phyloP scores from a whole-genome alignment of 1,140 invertebrate genomes.

The Latrodectus geometricus region DNA sequence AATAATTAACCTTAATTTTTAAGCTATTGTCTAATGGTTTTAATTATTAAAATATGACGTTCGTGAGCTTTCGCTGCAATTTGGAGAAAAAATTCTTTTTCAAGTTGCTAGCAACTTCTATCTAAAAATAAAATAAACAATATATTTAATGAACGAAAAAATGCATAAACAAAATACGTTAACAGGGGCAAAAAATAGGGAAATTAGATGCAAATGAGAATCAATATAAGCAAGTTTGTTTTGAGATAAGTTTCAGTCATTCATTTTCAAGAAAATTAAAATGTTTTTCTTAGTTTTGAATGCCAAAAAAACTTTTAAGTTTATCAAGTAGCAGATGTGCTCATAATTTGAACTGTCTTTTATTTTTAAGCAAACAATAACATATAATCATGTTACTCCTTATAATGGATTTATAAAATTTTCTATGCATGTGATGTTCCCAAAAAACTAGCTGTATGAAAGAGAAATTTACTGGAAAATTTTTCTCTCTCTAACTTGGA shows the following conservation, averaged over 20 bases:
- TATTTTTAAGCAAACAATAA: too few species aligned
- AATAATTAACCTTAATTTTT: too few species aligned
- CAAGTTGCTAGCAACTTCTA: slow-evolving; percentile 3
- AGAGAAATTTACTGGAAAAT: too few species aligned
- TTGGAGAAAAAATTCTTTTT: slow-evolving; percentile 19
- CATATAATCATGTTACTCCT: too few species aligned
- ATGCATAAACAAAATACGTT: slow-evolving; percentile 14
- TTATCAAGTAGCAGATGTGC: slow-evolving; percentile 19
- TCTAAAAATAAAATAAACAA: slow-evolving; percentile 29
- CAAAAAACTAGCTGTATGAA: too few species aligned
- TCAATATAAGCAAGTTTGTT: slow-evolving; percentile 39
- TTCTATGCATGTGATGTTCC: too few species aligned
- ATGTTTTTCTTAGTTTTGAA: slow-evolving; percentile 13
- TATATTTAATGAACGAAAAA: slow-evolving; percentile 23
- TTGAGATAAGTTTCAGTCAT: slow-evolving; percentile 32
- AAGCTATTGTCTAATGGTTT: slow-evolving; percentile 26
- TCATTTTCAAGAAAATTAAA: slow-evolving; percentile 22
- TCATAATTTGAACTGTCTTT: too few species aligned
- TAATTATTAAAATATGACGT: slow-evolving; percentile 36
- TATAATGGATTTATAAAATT: too few species aligned
- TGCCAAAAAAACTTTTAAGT: neutral
- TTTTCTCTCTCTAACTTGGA: too few species aligned
- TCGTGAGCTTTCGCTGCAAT: slow-evolving; percentile 6
- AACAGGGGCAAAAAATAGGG: neutral
- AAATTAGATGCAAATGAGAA: slow-evolving; percentile 51